Conservation (phyloP, 2,888 invertebrate genomes). For the Tetropium fuscum region DNA sequence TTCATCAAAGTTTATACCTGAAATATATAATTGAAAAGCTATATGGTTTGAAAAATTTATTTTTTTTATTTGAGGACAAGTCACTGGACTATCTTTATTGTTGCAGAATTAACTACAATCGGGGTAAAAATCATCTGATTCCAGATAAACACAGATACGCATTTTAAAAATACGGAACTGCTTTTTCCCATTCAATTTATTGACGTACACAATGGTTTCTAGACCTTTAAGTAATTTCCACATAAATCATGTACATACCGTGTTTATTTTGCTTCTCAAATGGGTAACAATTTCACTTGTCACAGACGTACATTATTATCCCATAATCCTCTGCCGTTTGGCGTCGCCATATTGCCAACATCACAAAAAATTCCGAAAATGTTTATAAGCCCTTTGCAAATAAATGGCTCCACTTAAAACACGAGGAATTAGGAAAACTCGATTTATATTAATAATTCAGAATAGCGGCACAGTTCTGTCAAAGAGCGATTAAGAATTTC, state of each 20-base stretch:
- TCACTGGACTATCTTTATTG: slow-evolving; percentile 6
- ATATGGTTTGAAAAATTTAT: background rate
- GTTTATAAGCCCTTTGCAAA: no score
- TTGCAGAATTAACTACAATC: slow-evolving; percentile 31
- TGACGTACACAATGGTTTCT: background rate
- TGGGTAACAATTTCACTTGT: slow-evolving; percentile 62
- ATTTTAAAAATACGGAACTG: background rate
- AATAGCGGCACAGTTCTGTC: no score
- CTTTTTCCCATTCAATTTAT: background rate
- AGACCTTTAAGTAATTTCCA: background rate
- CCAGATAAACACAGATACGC: slow-evolving; percentile 5
- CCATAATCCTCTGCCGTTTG: slow-evolving; percentile 62
- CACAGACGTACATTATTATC: slow-evolving; percentile 64
- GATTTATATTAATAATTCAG: no score
- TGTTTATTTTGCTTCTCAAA: slow-evolving; percentile 56
- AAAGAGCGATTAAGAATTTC: no score
- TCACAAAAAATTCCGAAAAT: no score
- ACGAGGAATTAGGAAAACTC: no score
- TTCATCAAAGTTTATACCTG: no score
- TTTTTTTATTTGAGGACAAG: slow-evolving; percentile 2
- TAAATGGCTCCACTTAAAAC: no score
- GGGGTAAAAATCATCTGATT: slow-evolving; percentile 26
- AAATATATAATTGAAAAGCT: background rate
- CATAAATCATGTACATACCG: slow-evolving; percentile 30
- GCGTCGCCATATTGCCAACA: slow-evolving; percentile 64